Base-by-base conservation (phyloP, 1,140 invertebrate species). In the Oreohelix idahoensis region DNA sequence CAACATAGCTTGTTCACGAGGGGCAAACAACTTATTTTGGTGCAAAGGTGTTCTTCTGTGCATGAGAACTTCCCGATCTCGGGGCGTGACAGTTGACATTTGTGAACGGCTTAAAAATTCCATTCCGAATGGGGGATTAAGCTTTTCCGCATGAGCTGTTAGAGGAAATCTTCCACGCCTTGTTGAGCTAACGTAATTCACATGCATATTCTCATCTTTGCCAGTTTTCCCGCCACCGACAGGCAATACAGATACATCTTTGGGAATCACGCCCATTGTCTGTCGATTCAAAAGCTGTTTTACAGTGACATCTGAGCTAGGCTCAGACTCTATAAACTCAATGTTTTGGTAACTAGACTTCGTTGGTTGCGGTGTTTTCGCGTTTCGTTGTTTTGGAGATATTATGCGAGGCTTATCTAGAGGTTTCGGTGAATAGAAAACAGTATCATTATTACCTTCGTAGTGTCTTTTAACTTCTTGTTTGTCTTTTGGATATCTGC, bases 191-290 rank as follows among this genome's bases (percentile, higher is more conserved):
- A 20, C 10, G 20, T 66, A 29, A 32, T 32, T 35, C n/a, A 2
- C 63, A 0, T 17, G 20, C 0, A 32, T 35, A 35, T 32, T 11
- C 20, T 32, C 63, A 8, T 66, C 63, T 66, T 8, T 5, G 8
- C 63, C 58, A 36, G 58, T 2, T 10, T 23, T 71, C 49, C 70
- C 75, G 26, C 49, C 49, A 4, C 45, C 15, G n/a, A 73, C 69
- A n/a, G 45, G 17, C 35, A 82, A 82, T 29, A 49, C 75, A 1
- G 80, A 49, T 13, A 82, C 45, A 39, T 82, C 71, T 75, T 35
- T 74, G 8, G 42, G 80, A 29, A 75, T 26, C n/a, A 42, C 58
- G 23, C 45, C 49, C 39, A 49, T 58, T 36, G 32, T 49, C 13
- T 58, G 1, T 29, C 69, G 10, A 32, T 71, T 81, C 20, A 38